Base-by-base conservation (phyloP, 2,888 invertebrate genomes). In the Octonoba sinensis region DNA sequence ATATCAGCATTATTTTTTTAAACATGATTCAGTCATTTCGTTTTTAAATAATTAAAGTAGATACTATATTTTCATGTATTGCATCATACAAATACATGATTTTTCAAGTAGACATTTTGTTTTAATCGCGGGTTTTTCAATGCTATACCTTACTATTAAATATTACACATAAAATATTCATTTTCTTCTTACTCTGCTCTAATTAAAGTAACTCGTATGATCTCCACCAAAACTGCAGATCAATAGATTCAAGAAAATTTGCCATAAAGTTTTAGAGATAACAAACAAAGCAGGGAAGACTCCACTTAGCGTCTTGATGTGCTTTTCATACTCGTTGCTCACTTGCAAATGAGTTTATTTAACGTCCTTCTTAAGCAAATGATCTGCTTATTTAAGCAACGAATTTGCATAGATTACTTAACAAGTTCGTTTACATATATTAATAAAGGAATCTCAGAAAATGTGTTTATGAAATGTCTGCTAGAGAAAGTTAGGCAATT, bases 341-440 rank as follows among this genome's bases (percentile, higher is more conserved):
- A 66, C 66, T 54, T 73, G 36, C 54, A 71, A 78, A 71, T 78
- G 71, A 65, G 71, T 71, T 78, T 71, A 71, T 71, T 77, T 77
- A 59, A 59, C 57, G 57, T 47, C 59, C 36, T 72, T 72, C 51
- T 54, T 72, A 51, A 44, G 66, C 46, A 74, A 74, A 74, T 60
- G 70, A 65, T 22, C 16, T 59, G 47, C 71, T 66, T 66, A 72
- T 59, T 69, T 69, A 54, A 59, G 59, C 27, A 66, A 24, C 16
- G 20, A 49, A 79, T 79, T 79, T 69, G 62, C 54, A 73, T 69
- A 67, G 62, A 60, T 79, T 73, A 66, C 67, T 69, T 62, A 62
- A 69, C 54, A 57, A 47, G 69, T 65, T 75, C 49, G 57, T 65
- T 65, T 70, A 54, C 65, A 65, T 59, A 69, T 27, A 79, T 81